These are phyloP conservation scores for Druon quercuslanigerum DNA, from an alignment of 1,140 invertebrate genomes.

Conservation along the genomic window DNA sequence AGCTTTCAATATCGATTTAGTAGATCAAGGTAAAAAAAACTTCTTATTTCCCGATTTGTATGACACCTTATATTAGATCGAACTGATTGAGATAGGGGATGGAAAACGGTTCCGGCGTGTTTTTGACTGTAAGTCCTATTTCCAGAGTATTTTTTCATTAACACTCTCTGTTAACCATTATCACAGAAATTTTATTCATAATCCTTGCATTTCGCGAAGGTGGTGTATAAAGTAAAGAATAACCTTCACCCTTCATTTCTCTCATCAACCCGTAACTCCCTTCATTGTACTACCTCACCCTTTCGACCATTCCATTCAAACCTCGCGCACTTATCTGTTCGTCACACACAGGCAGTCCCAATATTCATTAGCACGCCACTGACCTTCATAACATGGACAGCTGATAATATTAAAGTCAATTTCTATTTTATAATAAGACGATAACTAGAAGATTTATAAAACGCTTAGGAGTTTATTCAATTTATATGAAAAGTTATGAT, in stretches of 20 bases:
- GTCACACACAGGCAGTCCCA: not conserved
- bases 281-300: conserved; percentile 13
- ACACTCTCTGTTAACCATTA: not conserved
- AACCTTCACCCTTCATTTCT: not conserved
- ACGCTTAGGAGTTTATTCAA: no score
- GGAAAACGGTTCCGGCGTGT: not conserved
- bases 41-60: no score
- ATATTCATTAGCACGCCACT: not conserved
- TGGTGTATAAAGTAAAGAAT: not conserved
- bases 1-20: no score
- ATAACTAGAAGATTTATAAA: not conserved
- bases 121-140: not conserved
- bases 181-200: conserved; percentile 9
- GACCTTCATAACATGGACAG: not conserved
- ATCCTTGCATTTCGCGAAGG: not conserved
- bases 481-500: no score
- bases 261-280: conserved; percentile 16
- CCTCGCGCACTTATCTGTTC: conserved; percentile 18
- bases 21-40: no score
- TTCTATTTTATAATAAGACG: not conserved
- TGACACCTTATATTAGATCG: no score
- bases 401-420: not conserved
- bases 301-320: conserved; percentile 25
- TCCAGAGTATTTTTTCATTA: not conserved
- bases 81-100: no score